Percentiles rank a stretch among this genome's conserved stretches.
phyloP scores from a whole-genome alignment of 2,888 invertebrate genomes.

The Clitarchus hookeri region DNA sequence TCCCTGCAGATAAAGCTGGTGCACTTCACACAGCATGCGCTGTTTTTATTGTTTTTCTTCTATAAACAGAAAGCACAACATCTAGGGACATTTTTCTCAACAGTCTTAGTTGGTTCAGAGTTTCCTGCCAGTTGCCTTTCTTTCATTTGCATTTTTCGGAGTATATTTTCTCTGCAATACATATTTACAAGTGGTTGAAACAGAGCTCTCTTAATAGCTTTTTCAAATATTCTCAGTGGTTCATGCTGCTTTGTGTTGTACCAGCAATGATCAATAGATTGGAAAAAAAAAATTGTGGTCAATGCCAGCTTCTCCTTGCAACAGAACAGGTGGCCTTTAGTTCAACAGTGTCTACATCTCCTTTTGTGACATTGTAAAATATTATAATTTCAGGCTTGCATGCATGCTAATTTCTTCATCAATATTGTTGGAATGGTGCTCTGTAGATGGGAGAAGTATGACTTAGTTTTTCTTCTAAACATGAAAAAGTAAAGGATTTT shows the following conservation, averaged over 20 bases:
- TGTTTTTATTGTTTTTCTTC: no score
- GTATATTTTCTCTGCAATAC: background rate
- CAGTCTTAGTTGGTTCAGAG: background rate
- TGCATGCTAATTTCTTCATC: conserved; percentile 35
- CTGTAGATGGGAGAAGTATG: conserved; percentile 36
- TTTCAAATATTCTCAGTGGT: background rate
- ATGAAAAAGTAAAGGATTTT: conserved; percentile 38
- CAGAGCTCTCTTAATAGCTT: background rate
- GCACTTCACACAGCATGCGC: no score
- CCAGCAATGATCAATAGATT: background rate
- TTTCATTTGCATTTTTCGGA: background rate
- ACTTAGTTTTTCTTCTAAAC: conserved; percentile 39
- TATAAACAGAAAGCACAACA: no score
- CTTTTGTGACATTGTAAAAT: conserved; percentile 39
- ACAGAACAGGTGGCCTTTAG: conserved; percentile 39
- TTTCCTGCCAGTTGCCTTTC: background rate
- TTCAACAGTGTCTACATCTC: conserved; percentile 39
- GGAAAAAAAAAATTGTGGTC: background rate
- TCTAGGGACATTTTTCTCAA: background rate
- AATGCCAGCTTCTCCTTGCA: background rate
- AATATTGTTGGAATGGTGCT: conserved; percentile 39
- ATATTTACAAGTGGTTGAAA: background rate
- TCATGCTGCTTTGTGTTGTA: background rate
- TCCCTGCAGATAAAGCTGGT: no score
- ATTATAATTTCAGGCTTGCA: conserved; percentile 36